Conservation (phyloP, 2,888 invertebrate genomes). For the Buathra laborator region DNA sequence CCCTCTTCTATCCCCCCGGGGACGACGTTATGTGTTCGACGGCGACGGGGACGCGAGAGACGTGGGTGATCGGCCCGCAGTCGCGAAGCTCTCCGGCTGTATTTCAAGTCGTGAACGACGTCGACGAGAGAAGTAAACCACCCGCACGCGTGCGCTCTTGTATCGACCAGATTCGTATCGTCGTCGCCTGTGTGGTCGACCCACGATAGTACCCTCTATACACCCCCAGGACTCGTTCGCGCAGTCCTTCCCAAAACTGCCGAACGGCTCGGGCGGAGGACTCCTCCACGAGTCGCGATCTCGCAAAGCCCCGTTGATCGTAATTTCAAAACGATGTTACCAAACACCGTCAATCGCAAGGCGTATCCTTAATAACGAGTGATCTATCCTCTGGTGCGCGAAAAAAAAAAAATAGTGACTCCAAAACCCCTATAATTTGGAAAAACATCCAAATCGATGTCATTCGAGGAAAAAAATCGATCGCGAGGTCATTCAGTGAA, state of each 20-base stretch:
- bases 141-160: conserved; percentile 76
- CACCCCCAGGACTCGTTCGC: conserved; percentile 20
- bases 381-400: background rate
- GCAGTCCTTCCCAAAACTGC: conserved; percentile 35
- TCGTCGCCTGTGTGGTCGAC: conserved; percentile 22
- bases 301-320: background rate
- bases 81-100: conserved; percentile 2
- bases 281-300: background rate
- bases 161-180: conserved; percentile 80
- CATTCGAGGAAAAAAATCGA: background rate
- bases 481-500: background rate
- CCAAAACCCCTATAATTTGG: background rate
- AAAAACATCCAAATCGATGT: background rate
- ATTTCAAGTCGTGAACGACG: conserved; percentile 40
- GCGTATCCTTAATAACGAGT: background rate
- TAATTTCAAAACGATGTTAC: background rate
- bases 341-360: background rate
- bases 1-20: no score
- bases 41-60: background rate
- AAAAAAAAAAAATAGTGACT: background rate
- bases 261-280: conserved; percentile 24
- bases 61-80: conserved; percentile 22
- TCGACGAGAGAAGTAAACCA: conserved; percentile 50
- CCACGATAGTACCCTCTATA: background rate
- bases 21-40: background rate